A percentile compares a stretch with the other conserved stretches of the same genome.
These are phyloP conservation scores for Drosophila picticornis DNA, from an alignment of 2,888 invertebrate genomes.

Conservation along the genomic window DNA sequence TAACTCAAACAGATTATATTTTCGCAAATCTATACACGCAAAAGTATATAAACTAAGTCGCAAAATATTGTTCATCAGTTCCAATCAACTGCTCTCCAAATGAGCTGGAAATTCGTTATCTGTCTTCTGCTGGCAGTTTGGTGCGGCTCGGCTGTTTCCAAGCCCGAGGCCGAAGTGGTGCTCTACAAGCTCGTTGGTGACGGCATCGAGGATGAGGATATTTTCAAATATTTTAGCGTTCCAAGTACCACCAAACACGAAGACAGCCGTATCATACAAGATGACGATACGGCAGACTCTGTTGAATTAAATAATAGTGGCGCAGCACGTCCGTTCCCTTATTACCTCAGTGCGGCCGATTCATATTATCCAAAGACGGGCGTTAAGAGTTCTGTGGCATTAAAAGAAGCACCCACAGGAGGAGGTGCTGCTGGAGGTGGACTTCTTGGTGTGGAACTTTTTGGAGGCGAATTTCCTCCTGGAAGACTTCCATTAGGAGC, in stretches of 20 bases:
- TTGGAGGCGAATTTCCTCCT: neutral
- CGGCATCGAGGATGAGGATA: conserved; percentile 1
- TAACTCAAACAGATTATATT: neutral
- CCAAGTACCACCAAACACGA: conserved; percentile 5
- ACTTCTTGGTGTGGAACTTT: neutral
- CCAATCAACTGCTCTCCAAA: conserved; percentile 18
- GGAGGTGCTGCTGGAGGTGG: neutral
- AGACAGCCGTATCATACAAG: no score
- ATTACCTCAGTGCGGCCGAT: neutral
- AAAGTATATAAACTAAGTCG: conserved; percentile 30
- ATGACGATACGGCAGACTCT: neutral
- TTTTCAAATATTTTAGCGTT: neutral
- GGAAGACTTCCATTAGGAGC: neutral
- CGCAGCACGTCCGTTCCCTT: neutral
- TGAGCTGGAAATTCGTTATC: conserved; percentile 26
- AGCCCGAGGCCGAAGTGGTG: neutral
- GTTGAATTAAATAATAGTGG: neutral
- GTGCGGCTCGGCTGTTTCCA: conserved; percentile 23
- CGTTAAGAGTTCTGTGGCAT: neutral
- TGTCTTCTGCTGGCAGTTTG: conserved; percentile 35
- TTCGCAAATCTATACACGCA: neutral
- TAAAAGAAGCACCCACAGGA: neutral
- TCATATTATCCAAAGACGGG: neutral
- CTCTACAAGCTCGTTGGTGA: neutral
- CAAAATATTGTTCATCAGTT: conserved; percentile 31